Conservation (phyloP, 2,113 vertebrate genomes). For the Oxyura jamaicensis region DNA sequence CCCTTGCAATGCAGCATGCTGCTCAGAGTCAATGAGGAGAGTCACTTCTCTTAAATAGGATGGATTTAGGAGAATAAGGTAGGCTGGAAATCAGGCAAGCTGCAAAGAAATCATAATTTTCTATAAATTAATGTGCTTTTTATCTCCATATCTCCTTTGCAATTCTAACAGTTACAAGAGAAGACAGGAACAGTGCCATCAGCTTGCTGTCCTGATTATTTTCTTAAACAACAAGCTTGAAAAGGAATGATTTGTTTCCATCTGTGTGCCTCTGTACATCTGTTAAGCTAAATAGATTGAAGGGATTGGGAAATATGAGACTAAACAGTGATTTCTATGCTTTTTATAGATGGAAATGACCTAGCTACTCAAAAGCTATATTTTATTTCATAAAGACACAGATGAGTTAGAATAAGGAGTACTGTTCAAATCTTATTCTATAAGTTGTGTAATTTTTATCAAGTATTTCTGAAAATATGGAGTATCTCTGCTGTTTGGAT, state of each 20-base stretch:
- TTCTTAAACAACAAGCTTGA: background rate
- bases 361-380: background rate
- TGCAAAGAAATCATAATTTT: background rate
- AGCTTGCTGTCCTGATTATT: constrained; percentile 3
- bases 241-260: constrained; percentile 24
- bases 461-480: background rate
- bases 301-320: background rate
- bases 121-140: background rate
- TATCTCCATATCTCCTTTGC: background rate
- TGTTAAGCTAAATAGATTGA: constrained; percentile 17
- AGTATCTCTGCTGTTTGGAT: background rate
- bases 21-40: background rate
- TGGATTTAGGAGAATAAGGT: background rate
- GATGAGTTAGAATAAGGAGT: background rate
- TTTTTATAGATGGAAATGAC: background rate
- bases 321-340: background rate
- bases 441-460: background rate
- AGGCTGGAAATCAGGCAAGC: background rate
- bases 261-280: background rate
- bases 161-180: background rate
- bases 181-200: background rate
- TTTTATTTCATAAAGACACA: background rate
- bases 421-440: background rate
- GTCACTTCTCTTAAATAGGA: background rate
- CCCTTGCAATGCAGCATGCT: background rate